phyloP scores from a whole-genome alignment of 2,888 invertebrate genomes.

The Podotricha telesiphe region DNA sequence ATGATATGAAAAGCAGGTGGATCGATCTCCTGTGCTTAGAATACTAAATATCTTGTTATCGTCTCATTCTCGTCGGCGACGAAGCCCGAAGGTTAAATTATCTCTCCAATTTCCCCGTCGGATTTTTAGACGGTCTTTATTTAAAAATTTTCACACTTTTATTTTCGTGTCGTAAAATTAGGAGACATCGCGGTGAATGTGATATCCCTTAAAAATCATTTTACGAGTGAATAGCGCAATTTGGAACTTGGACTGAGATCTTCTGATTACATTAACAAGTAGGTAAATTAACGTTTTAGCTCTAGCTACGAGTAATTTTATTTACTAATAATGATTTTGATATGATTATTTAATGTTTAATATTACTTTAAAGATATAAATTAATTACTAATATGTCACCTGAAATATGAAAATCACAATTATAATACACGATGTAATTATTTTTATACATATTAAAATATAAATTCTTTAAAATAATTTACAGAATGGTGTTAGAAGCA shows the following conservation, averaged over 20 bases:
- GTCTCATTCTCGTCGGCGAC: conserved; percentile 68
- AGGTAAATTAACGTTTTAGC: background rate
- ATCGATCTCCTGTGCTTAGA: conserved; percentile 73
- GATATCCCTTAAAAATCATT: conserved; percentile 4
- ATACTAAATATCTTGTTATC: conserved; percentile 79
- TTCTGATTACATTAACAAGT: conserved; percentile 7
- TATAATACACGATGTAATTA: no score
- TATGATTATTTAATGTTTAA: background rate
- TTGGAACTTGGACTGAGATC: background rate
- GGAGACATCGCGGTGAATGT: conserved; percentile 14
- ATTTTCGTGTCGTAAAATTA: conserved; percentile 37
- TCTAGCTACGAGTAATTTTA: background rate
- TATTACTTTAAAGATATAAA: background rate
- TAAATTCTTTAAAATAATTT: no score
- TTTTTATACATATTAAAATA: no score
- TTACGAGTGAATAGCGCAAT: conserved; percentile 10
- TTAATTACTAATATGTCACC: no score
- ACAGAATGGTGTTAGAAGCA: no score
- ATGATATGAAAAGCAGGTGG: conserved; percentile 79
- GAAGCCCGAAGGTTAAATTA: conserved; percentile 72
- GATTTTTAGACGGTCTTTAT: conserved; percentile 51
- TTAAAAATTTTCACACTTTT: conserved; percentile 30
- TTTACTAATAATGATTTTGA: background rate
- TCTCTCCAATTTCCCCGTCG: conserved; percentile 56
- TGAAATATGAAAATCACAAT: no score